Conservation (phyloP, 2,797 vertebrate genomes). For the Tiaroga cobitis region DNA sequence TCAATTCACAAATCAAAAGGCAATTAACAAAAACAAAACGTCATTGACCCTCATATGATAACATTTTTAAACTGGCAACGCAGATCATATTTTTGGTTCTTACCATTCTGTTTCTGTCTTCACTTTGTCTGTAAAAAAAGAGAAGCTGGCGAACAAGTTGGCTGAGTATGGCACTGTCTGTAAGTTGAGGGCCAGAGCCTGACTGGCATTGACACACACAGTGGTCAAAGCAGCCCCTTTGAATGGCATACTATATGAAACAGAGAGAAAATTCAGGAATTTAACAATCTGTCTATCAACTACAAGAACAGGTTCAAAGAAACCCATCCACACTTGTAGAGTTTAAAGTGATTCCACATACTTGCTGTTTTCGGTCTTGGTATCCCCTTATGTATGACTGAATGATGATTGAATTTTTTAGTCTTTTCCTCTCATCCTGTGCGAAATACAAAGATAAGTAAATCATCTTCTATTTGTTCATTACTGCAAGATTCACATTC, state of each 20-base stretch:
- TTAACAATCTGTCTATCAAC: not conserved
- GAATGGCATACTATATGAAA: constrained; percentile 83
- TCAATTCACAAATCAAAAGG: not conserved
- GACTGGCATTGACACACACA: constrained; percentile 80
- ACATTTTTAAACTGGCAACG: not conserved
- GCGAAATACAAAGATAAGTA: constrained; percentile 37
- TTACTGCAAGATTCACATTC: not conserved
- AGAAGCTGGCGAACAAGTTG: constrained; percentile 91
- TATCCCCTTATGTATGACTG: constrained; percentile 96
- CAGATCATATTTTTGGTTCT: constrained; percentile 60
- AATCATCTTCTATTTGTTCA: not conserved
- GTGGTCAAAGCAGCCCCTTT: constrained; percentile 89
- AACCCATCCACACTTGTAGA: not conserved
- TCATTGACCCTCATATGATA: not conserved
- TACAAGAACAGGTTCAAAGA: not conserved
- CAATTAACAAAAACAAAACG: not conserved
- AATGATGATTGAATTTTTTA: constrained; percentile 97
- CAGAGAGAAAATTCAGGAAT: not conserved
- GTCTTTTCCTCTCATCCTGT: constrained; percentile 93
- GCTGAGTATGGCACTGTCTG: constrained; percentile 81
- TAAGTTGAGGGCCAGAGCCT: constrained; percentile 72
- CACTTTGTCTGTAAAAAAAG: constrained; percentile 93
- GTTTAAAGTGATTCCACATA: constrained; percentile 61
- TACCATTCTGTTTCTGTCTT: constrained; percentile 93
- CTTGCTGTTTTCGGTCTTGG: constrained; percentile 93